Percentiles rank a stretch among this genome's conserved stretches.
These are phyloP conservation scores for Peromyscus californicus DNA, from an alignment of 2,113 vertebrate genomes.

Conservation along the genomic window DNA sequence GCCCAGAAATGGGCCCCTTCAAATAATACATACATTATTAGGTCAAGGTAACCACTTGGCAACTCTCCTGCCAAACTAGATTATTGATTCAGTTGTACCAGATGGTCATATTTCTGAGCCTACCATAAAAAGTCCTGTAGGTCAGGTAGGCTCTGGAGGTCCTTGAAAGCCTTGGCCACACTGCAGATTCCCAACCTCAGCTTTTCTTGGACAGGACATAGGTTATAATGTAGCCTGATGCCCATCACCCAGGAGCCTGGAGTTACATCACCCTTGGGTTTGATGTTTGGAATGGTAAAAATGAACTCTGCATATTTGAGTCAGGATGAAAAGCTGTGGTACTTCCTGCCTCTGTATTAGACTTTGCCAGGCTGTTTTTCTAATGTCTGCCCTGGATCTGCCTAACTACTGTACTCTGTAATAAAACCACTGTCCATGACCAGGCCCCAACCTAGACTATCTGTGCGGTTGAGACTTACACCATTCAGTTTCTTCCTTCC, in stretches of 20 bases:
- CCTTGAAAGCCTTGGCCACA: neutral
- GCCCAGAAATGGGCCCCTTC: constrained; percentile 3
- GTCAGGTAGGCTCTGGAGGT: neutral
- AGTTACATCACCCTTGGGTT: neutral
- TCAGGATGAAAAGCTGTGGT: neutral
- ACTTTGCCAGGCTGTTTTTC: constrained; percentile 29
- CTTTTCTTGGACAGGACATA: neutral
- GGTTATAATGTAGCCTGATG: neutral
- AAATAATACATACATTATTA: constrained; percentile 17
- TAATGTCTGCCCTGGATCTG: neutral
- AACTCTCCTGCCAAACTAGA: neutral
- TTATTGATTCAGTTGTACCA: neutral
- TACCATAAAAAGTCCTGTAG: neutral
- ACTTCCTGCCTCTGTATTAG: neutral
- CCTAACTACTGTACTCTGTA: neutral
- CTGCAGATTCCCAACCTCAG: neutral
- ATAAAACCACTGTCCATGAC: neutral
- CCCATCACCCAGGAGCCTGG: neutral
- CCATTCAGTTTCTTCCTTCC: neutral
- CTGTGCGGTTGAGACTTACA: neutral
- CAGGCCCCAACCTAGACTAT: neutral
- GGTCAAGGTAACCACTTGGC: neutral
- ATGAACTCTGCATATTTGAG: neutral
- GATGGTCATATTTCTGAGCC: neutral
- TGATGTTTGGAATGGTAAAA: neutral